Percentiles rank a stretch among this genome's conserved stretches.
phyloP scores from a whole-genome alignment of 1,140 invertebrate species.

The Macrosteles quadrilineatus region DNA sequence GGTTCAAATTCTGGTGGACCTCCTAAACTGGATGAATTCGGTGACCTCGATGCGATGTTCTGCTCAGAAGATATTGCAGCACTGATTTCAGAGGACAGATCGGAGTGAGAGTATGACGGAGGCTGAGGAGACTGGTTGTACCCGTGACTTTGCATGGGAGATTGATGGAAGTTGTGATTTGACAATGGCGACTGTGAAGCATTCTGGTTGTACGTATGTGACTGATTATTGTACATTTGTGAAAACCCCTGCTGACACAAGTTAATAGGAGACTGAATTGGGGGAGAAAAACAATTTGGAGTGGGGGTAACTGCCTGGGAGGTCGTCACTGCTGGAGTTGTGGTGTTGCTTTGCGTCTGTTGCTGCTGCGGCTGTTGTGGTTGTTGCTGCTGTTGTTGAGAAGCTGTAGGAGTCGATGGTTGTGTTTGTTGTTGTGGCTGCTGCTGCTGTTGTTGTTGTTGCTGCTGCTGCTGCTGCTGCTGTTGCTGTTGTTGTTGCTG shows the following conservation, averaged over 20 bases:
- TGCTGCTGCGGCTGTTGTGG: neutral
- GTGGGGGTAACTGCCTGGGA: constrained; percentile 42
- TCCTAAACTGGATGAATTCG: constrained; percentile 66
- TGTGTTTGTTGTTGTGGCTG: constrained; percentile 16
- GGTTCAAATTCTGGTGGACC: constrained; percentile 76
- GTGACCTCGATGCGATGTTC: constrained; percentile 59
- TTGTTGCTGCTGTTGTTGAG: constrained; percentile 4
- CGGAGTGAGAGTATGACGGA: constrained; percentile 68
- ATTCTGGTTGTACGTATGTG: constrained; percentile 49
- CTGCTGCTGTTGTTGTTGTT: neutral
- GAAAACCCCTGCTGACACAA: constrained; percentile 51
- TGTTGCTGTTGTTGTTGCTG: neutral
- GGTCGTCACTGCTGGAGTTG: neutral
- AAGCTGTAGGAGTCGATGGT: neutral
- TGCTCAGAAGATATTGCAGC: constrained; percentile 73
- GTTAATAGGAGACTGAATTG: constrained; percentile 55
- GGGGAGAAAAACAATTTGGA: constrained; percentile 56
- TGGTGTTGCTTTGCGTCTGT: neutral
- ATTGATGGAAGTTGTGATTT: constrained; percentile 44
- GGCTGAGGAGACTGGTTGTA: constrained; percentile 56
- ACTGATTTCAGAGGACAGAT: constrained; percentile 74
- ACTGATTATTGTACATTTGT: constrained; percentile 53
- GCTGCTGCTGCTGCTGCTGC: constrained; percentile 3
- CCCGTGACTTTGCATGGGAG: constrained; percentile 43
- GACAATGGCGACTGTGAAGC: constrained; percentile 44